Evolutionary conservation across 1,140 invertebrate genomes (phyloP).

Genomic region (Drosophila subpulchrella): DNA sequence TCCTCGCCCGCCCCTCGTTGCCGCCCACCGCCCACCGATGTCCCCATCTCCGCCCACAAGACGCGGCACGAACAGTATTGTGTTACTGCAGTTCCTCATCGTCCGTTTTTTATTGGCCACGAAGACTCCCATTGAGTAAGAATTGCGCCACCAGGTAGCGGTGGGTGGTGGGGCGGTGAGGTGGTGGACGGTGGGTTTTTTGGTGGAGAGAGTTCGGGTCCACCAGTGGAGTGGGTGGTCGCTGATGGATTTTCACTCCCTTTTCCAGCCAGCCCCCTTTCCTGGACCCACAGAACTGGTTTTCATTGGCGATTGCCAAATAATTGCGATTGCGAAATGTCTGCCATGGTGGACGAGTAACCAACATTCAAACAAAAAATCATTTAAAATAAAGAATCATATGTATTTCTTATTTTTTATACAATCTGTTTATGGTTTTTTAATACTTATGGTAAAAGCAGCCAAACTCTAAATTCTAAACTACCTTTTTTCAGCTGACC

Average conservation of each 20-base stretch:
- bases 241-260: conserved; percentile 2
- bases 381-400: neutral
- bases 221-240: conserved; percentile 30
- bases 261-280: neutral
- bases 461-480: neutral
- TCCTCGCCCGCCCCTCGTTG: conserved; percentile 19
- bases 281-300: conserved; percentile 26
- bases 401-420: neutral
- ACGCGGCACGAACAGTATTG: conserved; percentile 27
- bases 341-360: conserved; percentile 8
- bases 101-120: conserved; percentile 32
- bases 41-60: conserved; percentile 22
- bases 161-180: neutral
- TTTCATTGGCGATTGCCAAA: conserved; percentile 27
- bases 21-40: conserved; percentile 12
- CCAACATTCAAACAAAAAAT: neutral
- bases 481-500: no score
- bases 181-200: conserved; percentile 2
- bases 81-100: conserved; percentile 20
- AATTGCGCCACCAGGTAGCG: conserved; percentile 31
- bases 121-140: conserved; percentile 37
- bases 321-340: conserved; percentile 42
- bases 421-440: no score
- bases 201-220: conserved; percentile 18
- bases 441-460: neutral